A percentile compares a stretch with the other conserved stretches of the same genome.
phyloP scores from a whole-genome alignment of 1,140 invertebrate species.

The Micrasema longulum region DNA sequence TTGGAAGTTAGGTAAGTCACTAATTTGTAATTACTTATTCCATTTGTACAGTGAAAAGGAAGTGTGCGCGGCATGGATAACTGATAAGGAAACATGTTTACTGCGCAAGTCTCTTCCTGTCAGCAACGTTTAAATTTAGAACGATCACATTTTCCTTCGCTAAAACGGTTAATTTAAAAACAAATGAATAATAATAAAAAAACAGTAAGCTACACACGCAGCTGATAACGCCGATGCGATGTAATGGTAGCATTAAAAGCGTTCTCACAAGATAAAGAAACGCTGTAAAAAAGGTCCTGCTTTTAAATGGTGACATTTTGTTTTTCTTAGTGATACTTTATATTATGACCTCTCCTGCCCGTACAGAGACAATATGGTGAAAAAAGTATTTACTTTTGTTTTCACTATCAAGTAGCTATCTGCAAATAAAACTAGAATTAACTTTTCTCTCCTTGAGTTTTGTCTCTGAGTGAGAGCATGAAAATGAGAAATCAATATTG shows the following conservation, averaged over 20 bases:
- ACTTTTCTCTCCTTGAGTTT: too few species aligned
- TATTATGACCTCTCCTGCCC: too few species aligned
- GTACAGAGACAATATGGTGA: too few species aligned
- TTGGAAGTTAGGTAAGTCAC: too few species aligned
- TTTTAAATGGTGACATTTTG: neutral
- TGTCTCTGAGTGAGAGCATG: too few species aligned
- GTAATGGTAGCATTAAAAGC: neutral
- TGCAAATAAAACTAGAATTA: too few species aligned
- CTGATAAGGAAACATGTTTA: slow-evolving; percentile 35
- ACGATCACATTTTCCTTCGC: neutral
- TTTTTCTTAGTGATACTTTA: too few species aligned
- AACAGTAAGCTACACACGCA: neutral
- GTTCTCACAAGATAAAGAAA: slow-evolving; percentile 2
- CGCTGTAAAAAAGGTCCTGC: neutral
- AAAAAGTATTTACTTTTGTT: too few species aligned
- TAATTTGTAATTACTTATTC: too few species aligned
- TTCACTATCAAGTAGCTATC: too few species aligned
- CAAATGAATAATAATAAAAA: neutral
- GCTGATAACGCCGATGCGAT: neutral
- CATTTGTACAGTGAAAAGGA: slow-evolving; percentile 2
- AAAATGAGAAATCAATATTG: too few species aligned
- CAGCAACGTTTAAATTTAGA: neutral
- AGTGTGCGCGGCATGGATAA: slow-evolving; percentile 18
- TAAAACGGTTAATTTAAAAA: neutral
- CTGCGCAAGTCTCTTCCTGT: slow-evolving; percentile 20